These are phyloP conservation scores for Conomelus anceps DNA, from an alignment of 2,888 invertebrate species.

Conservation along the genomic window DNA sequence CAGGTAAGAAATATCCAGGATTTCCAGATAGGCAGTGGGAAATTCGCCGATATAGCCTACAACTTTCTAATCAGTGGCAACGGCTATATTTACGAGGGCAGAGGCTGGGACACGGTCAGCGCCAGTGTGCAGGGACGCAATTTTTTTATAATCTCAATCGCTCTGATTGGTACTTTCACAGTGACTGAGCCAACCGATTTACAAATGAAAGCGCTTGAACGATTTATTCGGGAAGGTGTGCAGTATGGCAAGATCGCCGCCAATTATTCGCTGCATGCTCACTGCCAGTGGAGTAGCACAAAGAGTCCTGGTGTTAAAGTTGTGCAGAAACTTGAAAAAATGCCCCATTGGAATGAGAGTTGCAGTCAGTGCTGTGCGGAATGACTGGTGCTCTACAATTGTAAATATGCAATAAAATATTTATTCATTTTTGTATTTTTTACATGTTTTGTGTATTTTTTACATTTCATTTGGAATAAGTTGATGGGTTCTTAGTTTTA, in stretches of 20 bases:
- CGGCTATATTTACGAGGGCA: conserved; percentile 31
- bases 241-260: conserved; percentile 4
- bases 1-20: not conserved
- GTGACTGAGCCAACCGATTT: conserved; percentile 44
- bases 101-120: conserved; percentile 55
- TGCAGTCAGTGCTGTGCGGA: not conserved
- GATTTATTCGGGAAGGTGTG: conserved; percentile 21
- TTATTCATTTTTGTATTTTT: no score
- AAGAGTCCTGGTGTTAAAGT: conserved; percentile 23
- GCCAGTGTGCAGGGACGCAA: conserved; percentile 53
- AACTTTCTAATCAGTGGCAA: conserved; percentile 32
- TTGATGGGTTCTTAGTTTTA: no score
- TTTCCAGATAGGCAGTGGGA: not conserved
- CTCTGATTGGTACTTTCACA: conserved; percentile 27
- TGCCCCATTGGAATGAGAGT: conserved; percentile 23
- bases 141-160: conserved; percentile 18
- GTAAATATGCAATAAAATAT: no score
- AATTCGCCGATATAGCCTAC: conserved; percentile 25
- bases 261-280: conserved; percentile 21
- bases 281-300: conserved; percentile 17
- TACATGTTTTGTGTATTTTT: no score
- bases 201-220: conserved; percentile 16
- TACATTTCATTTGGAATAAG: no score
- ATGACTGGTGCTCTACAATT: no score
- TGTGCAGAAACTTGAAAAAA: conserved; percentile 9